These are phyloP conservation scores for Fringilla coelebs DNA, from an alignment of 2,797 vertebrate genomes.

Conservation along the genomic window DNA sequence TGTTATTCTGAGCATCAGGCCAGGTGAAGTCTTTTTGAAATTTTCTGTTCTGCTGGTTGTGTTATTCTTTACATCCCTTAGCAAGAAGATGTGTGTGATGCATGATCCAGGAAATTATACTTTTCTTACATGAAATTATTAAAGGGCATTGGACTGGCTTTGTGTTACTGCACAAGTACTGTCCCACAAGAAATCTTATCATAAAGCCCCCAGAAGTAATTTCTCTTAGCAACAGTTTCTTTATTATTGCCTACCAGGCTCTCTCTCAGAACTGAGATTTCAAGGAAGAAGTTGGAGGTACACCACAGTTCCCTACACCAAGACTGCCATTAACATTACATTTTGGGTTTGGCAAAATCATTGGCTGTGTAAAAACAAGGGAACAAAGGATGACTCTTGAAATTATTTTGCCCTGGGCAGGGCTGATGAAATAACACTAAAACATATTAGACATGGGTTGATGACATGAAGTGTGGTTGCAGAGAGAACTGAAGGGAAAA, in stretches of 20 bases:
- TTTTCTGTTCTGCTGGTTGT: neutral
- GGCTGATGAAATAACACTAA: neutral
- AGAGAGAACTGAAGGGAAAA: neutral
- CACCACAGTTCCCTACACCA: neutral
- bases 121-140: neutral
- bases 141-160: neutral
- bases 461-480: neutral
- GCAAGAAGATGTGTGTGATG: neutral
- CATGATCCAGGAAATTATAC: neutral
- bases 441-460: neutral
- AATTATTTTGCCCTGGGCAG: neutral
- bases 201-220: neutral
- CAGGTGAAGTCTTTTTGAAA: neutral
- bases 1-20: neutral
- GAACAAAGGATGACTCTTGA: neutral
- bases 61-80: neutral
- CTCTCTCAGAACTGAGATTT: neutral
- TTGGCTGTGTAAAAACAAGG: neutral
- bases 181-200: neutral
- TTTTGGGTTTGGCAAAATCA: neutral
- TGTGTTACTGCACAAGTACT: neutral
- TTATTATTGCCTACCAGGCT: neutral
- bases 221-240: neutral
- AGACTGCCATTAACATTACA: neutral
- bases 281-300: neutral